phyloP scores from a whole-genome alignment of 2,888 invertebrate species.

The Oxystoma pomonae region DNA sequence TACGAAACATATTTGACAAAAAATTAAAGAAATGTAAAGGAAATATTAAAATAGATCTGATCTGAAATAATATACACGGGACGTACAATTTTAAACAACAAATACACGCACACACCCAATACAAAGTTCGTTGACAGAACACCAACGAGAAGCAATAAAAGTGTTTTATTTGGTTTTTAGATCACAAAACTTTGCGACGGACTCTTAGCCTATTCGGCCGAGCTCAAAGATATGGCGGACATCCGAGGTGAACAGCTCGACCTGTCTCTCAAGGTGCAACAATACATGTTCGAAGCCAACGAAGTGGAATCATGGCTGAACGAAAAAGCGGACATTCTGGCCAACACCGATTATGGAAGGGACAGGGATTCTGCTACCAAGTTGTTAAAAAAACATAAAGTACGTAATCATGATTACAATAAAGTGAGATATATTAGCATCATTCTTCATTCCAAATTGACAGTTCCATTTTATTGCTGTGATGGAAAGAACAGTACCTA shows the following conservation, averaged over 20 bases:
- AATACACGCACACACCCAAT: too few relatives aligned
- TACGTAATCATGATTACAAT: constrained; percentile 42
- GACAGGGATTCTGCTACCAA: constrained; percentile 90
- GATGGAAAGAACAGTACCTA: too few relatives aligned
- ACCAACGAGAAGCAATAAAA: too few relatives aligned
- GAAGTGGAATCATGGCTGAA: constrained; percentile 92
- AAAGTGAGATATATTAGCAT: constrained; percentile 1
- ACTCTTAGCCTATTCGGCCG: constrained; percentile 69
- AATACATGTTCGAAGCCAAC: constrained; percentile 85
- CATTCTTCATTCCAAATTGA: not conserved
- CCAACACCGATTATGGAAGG: constrained; percentile 81
- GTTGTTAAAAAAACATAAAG: constrained; percentile 91
- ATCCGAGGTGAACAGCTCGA: constrained; percentile 76
- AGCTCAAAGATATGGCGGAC: constrained; percentile 65
- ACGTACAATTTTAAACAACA: too few relatives aligned
- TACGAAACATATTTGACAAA: too few relatives aligned
- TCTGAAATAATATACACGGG: too few relatives aligned
- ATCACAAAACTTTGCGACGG: constrained; percentile 71
- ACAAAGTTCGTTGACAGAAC: too few relatives aligned
- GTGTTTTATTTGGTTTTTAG: too few relatives aligned
- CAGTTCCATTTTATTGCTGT: not conserved
- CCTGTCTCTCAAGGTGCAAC: constrained; percentile 82
- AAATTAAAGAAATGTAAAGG: too few relatives aligned
- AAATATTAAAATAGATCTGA: too few relatives aligned
- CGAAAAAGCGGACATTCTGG: constrained; percentile 78